phyloP scores from a whole-genome alignment of 1,140 invertebrate species.

The Achatina immaculata region DNA sequence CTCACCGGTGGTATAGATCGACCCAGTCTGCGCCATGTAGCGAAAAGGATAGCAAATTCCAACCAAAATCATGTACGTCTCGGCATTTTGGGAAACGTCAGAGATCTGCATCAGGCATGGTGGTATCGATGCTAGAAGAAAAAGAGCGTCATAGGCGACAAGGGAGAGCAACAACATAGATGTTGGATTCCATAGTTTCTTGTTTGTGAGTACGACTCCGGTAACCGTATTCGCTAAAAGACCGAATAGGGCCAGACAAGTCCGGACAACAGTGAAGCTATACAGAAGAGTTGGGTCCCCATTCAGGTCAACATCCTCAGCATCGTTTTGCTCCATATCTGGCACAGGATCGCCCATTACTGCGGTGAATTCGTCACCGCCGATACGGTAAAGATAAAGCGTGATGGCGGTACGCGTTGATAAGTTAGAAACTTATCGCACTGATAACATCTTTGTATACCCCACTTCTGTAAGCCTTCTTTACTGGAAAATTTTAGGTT shows the following conservation, averaged over 20 bases:
- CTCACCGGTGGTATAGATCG: slow-evolving; percentile 80
- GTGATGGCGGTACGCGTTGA: too few species aligned
- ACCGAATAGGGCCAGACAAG: slow-evolving; percentile 71
- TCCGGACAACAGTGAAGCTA: slow-evolving; percentile 25
- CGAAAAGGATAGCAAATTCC: slow-evolving; percentile 74
- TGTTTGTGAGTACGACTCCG: slow-evolving; percentile 49
- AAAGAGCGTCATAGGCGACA: slow-evolving; percentile 53
- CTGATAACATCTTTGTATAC: too few species aligned
- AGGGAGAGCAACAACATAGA: slow-evolving; percentile 54
- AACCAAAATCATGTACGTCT: slow-evolving; percentile 69
- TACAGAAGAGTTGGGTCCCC: not conserved
- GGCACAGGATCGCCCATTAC: not conserved
- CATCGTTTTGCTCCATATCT: not conserved
- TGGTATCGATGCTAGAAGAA: slow-evolving; percentile 68
- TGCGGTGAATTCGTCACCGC: too few species aligned
- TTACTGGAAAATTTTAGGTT: too few species aligned
- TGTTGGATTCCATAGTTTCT: slow-evolving; percentile 51
- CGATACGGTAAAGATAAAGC: too few species aligned
- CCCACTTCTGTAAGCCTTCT: too few species aligned
- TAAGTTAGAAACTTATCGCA: too few species aligned
- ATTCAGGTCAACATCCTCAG: not conserved
- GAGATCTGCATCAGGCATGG: slow-evolving; percentile 14
- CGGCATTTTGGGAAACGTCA: not conserved
- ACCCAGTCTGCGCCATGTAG: slow-evolving; percentile 82
- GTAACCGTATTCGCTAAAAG: slow-evolving; percentile 51